Percentiles rank a stretch among this genome's conserved stretches.
phyloP scores from a whole-genome alignment of 1,140 invertebrate species.

The Araneus ventricosus region DNA sequence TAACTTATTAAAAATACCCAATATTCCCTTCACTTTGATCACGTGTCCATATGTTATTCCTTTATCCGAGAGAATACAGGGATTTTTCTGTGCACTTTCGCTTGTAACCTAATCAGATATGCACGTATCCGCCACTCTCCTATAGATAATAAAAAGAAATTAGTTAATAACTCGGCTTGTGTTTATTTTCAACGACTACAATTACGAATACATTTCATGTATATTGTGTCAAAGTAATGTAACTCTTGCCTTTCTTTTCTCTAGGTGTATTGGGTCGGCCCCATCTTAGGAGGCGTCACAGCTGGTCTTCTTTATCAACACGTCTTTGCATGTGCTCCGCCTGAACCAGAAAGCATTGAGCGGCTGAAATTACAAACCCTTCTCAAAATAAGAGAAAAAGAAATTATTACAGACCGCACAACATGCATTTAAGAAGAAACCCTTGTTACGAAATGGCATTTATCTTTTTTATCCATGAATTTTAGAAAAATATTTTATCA shows the following conservation, averaged over 20 bases:
- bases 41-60: too few relatives aligned
- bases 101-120: too few relatives aligned
- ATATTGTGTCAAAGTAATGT: too few relatives aligned
- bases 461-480: neutral
- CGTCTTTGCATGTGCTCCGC: constrained; percentile 81
- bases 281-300: constrained; percentile 86
- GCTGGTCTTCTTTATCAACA: constrained; percentile 89
- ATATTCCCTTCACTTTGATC: too few relatives aligned
- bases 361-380: constrained; percentile 55
- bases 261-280: constrained; percentile 94
- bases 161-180: too few relatives aligned
- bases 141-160: too few relatives aligned
- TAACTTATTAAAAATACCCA: too few relatives aligned
- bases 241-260: constrained; percentile 76
- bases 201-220: too few relatives aligned
- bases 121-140: too few relatives aligned
- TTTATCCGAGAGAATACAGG: too few relatives aligned
- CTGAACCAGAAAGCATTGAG: constrained; percentile 64
- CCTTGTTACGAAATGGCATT: neutral
- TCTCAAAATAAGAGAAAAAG: constrained; percentile 69
- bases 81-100: too few relatives aligned
- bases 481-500: neutral
- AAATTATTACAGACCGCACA: constrained; percentile 68
- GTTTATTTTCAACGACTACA: too few relatives aligned
- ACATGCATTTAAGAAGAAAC: constrained; percentile 69